Evolutionary conservation across 2,113 vertebrate genomes (phyloP).

Genomic region (Gopherus flavomarginatus): DNA sequence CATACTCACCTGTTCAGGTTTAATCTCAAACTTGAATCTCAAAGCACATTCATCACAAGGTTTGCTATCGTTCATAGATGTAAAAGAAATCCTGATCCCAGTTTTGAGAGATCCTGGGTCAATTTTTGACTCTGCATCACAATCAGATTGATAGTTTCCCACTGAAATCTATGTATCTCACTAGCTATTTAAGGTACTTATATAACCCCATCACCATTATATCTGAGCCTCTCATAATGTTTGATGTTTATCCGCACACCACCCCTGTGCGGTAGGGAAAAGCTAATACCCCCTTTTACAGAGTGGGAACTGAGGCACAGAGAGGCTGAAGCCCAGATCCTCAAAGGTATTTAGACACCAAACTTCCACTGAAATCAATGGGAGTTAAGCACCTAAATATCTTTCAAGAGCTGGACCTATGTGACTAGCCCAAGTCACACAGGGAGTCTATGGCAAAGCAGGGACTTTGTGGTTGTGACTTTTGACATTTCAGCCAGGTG

Average conservation of each 20-base stretch:
- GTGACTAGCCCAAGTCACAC: not conserved
- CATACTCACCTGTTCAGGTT: not conserved
- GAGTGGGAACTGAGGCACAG: not conserved
- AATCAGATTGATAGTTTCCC: not conserved
- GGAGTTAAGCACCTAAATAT: not conserved
- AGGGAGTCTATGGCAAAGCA: not conserved
- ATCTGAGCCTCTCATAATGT: not conserved
- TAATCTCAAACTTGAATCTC: not conserved
- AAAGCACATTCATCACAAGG: not conserved
- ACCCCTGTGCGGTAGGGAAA: not conserved
- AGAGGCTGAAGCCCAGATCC: not conserved
- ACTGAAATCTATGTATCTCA: rapidly evolving
- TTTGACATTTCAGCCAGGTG: not conserved
- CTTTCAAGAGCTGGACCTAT: not conserved
- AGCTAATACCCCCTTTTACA: not conserved
- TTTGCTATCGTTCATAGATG: not conserved
- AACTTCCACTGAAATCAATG: not conserved
- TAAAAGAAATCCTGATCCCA: not conserved
- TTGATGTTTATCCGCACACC: not conserved
- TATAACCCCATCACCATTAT: not conserved
- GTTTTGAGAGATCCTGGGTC: not conserved
- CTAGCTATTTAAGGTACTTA: not conserved
- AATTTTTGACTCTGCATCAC: constrained; percentile 2
- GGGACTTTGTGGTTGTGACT: not conserved
- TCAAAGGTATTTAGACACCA: not conserved